phyloP scores from a whole-genome alignment of 2,113 vertebrate species.

The Laterallus jamaicensis region DNA sequence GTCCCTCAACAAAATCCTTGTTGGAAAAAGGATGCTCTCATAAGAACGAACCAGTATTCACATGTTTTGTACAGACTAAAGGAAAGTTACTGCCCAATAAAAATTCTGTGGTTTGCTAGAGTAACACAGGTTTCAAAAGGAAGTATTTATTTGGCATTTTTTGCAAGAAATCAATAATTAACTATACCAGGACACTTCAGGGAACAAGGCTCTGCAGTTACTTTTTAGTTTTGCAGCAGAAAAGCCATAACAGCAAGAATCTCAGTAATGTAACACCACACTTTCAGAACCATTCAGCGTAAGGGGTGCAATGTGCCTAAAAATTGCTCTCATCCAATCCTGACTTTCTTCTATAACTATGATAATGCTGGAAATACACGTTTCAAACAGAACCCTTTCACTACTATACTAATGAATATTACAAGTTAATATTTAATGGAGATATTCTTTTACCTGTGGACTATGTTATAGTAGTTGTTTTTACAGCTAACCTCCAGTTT shows the following conservation, averaged over 20 bases:
- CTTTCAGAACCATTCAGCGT: not conserved
- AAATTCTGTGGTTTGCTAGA: not conserved
- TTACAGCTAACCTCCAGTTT: not conserved
- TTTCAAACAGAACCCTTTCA: not conserved
- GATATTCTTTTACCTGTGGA: not conserved
- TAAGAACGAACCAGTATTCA: not conserved
- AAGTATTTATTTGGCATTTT: not conserved
- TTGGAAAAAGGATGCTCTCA: not conserved
- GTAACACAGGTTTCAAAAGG: not conserved
- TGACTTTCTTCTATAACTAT: not conserved
- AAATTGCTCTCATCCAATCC: not conserved
- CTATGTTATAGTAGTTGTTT: not conserved
- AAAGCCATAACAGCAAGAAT: not conserved
- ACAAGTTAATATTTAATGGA: constrained; percentile 39
- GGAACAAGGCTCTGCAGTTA: not conserved
- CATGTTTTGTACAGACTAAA: rapidly evolving
- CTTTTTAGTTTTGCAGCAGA: not conserved
- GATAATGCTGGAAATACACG: not conserved
- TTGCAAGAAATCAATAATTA: constrained; percentile 8
- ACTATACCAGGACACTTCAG: not conserved
- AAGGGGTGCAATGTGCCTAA: not conserved
- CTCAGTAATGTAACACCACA: rapidly evolving
- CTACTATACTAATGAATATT: constrained; percentile 12
- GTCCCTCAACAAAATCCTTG: not conserved
- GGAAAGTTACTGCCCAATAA: not conserved